Conservation (phyloP, 2,113 vertebrate species). For the Falco punctatus region DNA sequence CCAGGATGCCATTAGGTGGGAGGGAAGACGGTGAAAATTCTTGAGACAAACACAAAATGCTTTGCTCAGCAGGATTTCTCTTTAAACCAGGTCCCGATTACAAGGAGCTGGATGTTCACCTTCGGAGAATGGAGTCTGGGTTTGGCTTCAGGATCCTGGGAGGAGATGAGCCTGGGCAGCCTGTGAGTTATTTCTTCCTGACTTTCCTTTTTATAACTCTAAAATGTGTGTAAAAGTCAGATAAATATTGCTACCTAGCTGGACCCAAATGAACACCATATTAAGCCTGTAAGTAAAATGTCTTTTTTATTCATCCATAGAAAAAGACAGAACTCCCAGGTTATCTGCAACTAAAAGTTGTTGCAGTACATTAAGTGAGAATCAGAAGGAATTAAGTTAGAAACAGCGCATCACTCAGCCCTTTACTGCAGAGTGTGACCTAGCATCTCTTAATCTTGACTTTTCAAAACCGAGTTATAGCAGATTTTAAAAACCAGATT, state of each 20-base stretch:
- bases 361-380: background rate
- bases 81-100: constrained; percentile 85
- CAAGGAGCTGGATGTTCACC: constrained; percentile 94
- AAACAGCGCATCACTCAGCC: background rate
- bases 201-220: background rate
- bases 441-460: background rate
- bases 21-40: constrained; percentile 13
- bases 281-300: background rate
- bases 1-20: constrained; percentile 56
- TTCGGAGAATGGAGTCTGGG: constrained; percentile 95
- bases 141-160: constrained; percentile 98
- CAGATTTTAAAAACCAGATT: background rate
- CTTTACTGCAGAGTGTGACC: background rate
- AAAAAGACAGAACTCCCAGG: background rate
- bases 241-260: background rate
- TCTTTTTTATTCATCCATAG: background rate
- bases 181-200: constrained; percentile 83
- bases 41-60: background rate
- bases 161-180: constrained; percentile 96
- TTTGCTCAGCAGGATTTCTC: constrained; percentile 67
- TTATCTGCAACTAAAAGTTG: background rate
- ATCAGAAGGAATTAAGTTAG: background rate
- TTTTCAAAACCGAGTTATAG: background rate
- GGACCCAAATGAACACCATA: background rate
- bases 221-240: background rate